Base-by-base conservation (phyloP, 2,797 vertebrate species). In the Neosalanx taihuensis region DNA sequence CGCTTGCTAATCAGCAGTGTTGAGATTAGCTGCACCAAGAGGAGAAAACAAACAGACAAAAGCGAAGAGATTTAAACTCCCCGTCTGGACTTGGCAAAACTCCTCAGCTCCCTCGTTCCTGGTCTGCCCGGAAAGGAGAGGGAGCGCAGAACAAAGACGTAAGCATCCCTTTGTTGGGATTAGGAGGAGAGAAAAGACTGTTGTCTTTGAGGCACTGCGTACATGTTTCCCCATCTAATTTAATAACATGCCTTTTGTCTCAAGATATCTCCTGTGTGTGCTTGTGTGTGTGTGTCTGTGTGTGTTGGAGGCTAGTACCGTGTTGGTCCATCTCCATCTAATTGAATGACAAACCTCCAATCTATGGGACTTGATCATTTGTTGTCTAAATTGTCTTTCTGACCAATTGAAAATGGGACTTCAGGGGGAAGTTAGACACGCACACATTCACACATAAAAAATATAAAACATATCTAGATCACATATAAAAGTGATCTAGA, bases 101-200 rank as follows among this genome's bases (percentile, higher is more conserved):
- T 85, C 68, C 78, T 76, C 72, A 67, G 79, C 86, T 88, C 73
- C 79, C 79, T 76, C 64, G 9, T 84, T 87, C 74, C 84, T 77
- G 81, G 86, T 89, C 85, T 75, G 78, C 78, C 84, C 33, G 51
- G 79, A 87, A 80, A 82, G 76, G 41, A 85, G 81, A 87, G 82
- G 79, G 82, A 53, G 26, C 17, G 6, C n/a, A 20, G 17, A 57
- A 68, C 88, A 91, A 92, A 89, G 80, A 70, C 76, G 67, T 82
- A 83, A 86, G 77, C 76, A 82, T 88, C 84, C 87, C 84, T 88
- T 90, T 89, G 89, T 90, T 87, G 88, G 88, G 87, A 90, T 91
- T 89, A 89, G 80, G 82, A 81, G 76, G 78, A 83, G 83, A 86
- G 80, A 87, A 81, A 89, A n/a, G 75, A 67, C 79, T 85, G 77